These are phyloP conservation scores for Cheilinus undulatus DNA, from an alignment of 2,113 vertebrate species.

Conservation along the genomic window DNA sequence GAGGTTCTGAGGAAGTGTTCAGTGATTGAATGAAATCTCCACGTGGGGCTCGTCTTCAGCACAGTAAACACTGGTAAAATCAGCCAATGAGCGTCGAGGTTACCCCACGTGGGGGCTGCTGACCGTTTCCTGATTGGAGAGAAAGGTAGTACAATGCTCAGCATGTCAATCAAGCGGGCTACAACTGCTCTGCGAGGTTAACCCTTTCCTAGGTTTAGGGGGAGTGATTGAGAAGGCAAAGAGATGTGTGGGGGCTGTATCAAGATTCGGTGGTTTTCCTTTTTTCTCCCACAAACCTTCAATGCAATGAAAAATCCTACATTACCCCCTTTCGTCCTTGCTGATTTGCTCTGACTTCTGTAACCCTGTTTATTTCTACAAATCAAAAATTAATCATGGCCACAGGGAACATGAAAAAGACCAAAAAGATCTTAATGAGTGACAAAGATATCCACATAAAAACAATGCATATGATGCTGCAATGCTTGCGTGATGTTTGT, in stretches of 20 bases:
- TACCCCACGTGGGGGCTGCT: conserved; percentile 82
- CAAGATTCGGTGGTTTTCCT: conserved; percentile 73
- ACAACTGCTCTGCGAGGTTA: conserved; percentile 71
- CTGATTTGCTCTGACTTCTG: conserved; percentile 30
- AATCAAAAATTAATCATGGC: conserved; percentile 39
- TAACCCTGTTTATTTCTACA: conserved; percentile 38
- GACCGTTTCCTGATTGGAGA: conserved; percentile 78
- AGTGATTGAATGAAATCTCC: conserved; percentile 87
- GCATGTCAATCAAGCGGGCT: conserved; percentile 80
- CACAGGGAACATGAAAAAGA: conserved; percentile 11
- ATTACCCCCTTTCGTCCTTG: conserved; percentile 28
- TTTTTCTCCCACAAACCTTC: conserved; percentile 62
- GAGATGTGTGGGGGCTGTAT: conserved; percentile 70
- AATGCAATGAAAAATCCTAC: conserved; percentile 44
- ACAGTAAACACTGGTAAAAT: conserved; percentile 76
- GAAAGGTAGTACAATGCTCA: conserved; percentile 44
- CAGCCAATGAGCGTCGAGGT: conserved; percentile 70
- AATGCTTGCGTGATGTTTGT: neutral
- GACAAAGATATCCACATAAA: conserved; percentile 7
- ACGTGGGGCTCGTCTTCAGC: conserved; percentile 85
- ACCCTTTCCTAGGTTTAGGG: conserved; percentile 75
- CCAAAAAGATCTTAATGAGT: conserved; percentile 16
- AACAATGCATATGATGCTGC: neutral
- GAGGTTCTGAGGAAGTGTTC: conserved; percentile 73
- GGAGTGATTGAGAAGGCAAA: conserved; percentile 57